Evolutionary conservation across 2,113 vertebrate genomes (phyloP).

Genomic region (Perca fluviatilis): DNA sequence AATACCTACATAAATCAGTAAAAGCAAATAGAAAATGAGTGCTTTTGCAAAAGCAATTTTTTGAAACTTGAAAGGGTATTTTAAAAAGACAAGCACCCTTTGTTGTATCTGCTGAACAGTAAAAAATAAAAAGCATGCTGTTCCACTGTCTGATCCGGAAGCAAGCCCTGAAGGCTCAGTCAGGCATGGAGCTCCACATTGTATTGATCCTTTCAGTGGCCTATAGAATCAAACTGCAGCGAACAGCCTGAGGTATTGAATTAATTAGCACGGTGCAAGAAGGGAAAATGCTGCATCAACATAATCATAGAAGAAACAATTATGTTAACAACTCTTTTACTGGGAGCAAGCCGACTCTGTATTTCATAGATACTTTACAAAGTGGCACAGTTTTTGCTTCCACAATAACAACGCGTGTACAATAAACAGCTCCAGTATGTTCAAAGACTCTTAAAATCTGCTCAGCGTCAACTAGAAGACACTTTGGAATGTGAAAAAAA

Average conservation of each 20-base stretch:
- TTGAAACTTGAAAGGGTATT: too few species aligned
- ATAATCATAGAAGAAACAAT: conserved; percentile 63
- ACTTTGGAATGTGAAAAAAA: too few species aligned
- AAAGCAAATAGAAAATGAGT: too few species aligned
- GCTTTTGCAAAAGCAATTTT: too few species aligned
- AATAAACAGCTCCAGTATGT: too few species aligned
- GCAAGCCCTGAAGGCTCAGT: conserved; percentile 11
- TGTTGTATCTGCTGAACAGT: too few species aligned
- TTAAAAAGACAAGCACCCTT: too few species aligned
- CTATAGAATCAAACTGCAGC: conserved; percentile 23
- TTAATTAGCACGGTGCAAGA: conserved; percentile 33
- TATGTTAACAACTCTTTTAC: conserved; percentile 53
- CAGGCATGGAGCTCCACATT: conserved; percentile 29
- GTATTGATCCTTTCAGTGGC: conserved; percentile 39
- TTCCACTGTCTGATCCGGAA: background rate
- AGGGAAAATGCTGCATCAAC: conserved; percentile 63
- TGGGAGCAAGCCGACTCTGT: conserved; percentile 5
- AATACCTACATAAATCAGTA: too few species aligned
- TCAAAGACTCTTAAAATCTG: too few species aligned
- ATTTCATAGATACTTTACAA: conserved; percentile 23
- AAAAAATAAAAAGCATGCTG: too few species aligned
- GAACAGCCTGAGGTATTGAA: conserved; percentile 36
- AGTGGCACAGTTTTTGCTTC: background rate
- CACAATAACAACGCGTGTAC: too few species aligned
- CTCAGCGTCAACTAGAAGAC: too few species aligned